A percentile compares a stretch with the other conserved stretches of the same genome.
Conservation (phyloP, 2,888 invertebrate genomes). For the Pachydiplax longipennis region DNA sequence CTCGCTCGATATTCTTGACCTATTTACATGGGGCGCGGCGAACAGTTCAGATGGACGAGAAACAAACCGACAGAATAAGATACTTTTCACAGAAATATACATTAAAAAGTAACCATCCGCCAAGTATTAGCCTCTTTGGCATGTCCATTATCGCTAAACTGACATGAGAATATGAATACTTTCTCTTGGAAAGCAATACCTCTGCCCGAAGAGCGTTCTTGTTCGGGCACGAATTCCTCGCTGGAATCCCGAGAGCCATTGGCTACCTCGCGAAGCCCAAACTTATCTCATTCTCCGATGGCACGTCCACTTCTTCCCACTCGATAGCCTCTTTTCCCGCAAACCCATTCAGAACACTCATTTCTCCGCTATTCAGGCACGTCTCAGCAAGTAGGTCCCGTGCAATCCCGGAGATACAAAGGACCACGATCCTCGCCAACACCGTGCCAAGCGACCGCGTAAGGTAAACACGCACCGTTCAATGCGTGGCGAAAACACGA, state of each 20-base stretch:
- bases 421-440: background rate
- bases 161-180: too few relatives aligned
- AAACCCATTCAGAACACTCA: background rate
- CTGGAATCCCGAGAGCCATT: background rate
- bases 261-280: background rate
- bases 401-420: background rate
- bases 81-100: background rate
- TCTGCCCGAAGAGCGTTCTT: background rate
- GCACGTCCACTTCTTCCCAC: background rate
- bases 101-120: background rate
- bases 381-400: background rate
- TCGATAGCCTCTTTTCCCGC: background rate
- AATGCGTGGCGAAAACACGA: background rate
- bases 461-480: background rate
- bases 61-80: background rate
- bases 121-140: background rate
- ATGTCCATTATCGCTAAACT: too few relatives aligned
- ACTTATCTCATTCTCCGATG: background rate
- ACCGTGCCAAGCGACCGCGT: background rate
- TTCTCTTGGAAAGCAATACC: too few relatives aligned
- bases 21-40: background rate
- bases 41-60: background rate
- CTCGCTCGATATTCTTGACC: constrained; percentile 40
- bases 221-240: background rate
- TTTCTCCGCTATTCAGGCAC: background rate